Conservation (phyloP, 2,797 vertebrate genomes). For the Sebastiscus tertius region DNA sequence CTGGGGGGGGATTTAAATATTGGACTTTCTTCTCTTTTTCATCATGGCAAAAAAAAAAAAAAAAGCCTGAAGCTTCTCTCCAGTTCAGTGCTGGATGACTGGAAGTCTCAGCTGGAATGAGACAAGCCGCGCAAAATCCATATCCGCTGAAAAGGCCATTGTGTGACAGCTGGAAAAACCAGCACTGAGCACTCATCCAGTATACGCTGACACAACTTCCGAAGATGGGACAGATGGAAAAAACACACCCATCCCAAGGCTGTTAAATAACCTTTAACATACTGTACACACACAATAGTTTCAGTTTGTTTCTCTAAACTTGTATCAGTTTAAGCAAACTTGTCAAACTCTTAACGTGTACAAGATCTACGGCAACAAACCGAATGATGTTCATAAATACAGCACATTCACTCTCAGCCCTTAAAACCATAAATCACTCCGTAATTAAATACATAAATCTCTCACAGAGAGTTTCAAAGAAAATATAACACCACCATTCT, state of each 20-base stretch:
- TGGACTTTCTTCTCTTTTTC: slow-evolving; percentile 42
- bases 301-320: not conserved
- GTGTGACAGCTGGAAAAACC: slow-evolving; percentile 71
- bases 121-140: slow-evolving; percentile 38
- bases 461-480: slow-evolving; percentile 44
- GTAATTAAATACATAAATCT: slow-evolving; percentile 36
- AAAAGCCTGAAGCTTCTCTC: slow-evolving; percentile 33
- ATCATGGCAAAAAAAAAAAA: slow-evolving; percentile 13
- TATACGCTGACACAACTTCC: slow-evolving; percentile 39
- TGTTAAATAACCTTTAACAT: not conserved
- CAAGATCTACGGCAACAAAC: not conserved
- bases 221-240: slow-evolving; percentile 33
- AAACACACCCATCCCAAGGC: slow-evolving; percentile 14
- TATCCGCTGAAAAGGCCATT: slow-evolving; percentile 36
- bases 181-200: slow-evolving; percentile 23
- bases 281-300: not conserved
- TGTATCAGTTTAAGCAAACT: not conserved
- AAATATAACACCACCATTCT: not conserved
- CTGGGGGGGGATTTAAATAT: slow-evolving; percentile 54
- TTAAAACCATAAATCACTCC: not conserved
- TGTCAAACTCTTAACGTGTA: not conserved
- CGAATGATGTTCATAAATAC: not conserved
- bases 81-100: slow-evolving; percentile 30
- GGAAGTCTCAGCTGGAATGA: slow-evolving; percentile 53
- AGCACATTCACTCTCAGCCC: not conserved